A percentile compares a stretch with the other conserved stretches of the same genome.
These are phyloP conservation scores for Neria commutata DNA, from an alignment of 2,888 invertebrate species.

Conservation along the genomic window DNA sequence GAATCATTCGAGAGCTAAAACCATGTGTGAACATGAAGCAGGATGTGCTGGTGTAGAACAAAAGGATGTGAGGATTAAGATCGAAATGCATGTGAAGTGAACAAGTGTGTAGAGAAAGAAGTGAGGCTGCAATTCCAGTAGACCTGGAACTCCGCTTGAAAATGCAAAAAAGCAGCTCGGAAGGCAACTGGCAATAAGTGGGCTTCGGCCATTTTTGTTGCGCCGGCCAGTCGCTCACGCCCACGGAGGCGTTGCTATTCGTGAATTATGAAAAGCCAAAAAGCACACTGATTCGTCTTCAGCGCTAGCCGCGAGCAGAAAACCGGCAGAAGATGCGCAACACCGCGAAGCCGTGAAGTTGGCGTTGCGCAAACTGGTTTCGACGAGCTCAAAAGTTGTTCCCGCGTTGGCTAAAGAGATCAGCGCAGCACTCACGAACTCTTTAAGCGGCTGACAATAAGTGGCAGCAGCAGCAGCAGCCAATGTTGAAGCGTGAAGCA, in stretches of 20 bases:
- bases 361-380: neutral
- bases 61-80: conserved; percentile 28
- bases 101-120: no score
- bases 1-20: no score
- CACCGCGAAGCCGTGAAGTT: conserved; percentile 25
- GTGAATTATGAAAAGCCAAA: neutral
- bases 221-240: neutral
- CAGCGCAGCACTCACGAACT: conserved; percentile 41
- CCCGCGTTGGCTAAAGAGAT: neutral
- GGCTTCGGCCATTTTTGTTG: conserved; percentile 6
- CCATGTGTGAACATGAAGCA: conserved; percentile 9
- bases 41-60: conserved; percentile 9
- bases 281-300: conserved; percentile 11
- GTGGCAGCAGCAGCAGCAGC: no score
- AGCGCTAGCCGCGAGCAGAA: neutral
- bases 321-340: conserved; percentile 20
- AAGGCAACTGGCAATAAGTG: neutral
- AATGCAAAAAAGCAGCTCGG: no score
- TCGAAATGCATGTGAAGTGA: neutral
- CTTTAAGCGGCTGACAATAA: conserved; percentile 42
- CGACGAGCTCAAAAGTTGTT: neutral
- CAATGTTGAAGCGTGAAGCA: conserved; percentile 6
- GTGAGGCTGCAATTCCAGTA: no score
- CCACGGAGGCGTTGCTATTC: conserved; percentile 11
- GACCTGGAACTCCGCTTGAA: no score